Base-by-base conservation (phyloP, 2,888 invertebrate species). In the Ophonus ardosiacus region DNA sequence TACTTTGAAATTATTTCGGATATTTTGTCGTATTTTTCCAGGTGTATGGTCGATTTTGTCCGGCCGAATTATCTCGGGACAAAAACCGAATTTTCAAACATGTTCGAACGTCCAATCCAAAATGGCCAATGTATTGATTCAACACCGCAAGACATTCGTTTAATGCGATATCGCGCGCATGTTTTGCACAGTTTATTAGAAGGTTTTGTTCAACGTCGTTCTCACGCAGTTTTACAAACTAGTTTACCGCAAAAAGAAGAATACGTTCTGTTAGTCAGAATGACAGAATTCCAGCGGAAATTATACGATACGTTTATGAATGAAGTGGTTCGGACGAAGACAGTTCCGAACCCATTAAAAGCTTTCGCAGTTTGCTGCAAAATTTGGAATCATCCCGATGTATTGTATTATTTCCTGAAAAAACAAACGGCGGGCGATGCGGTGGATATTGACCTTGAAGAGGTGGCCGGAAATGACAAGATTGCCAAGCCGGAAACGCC, bases 31-130 rank as follows among this genome's bases (percentile, higher is more conserved):
- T 7, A n/a, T 61, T 63, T 63, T 63, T 24, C 15, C 7, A 98
- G 98, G 98, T 99, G 99, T 90, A 99, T 99, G 99, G 98, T 99
- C 0, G 99, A 99, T 90, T 99, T 99, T 91, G 99, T 99, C 0
- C 94, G 99, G 21, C 99, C 99, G 0, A 98, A 98, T 92, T 99
- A 98, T 91, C 93, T 99, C 57, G 99, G 99, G 85, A 97, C 97
- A 21, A 98, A 98, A 91, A 97, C 98, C 0, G 98, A 99, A 91
- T 99, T 99, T 91, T 96, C 97, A 89, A 98, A 99, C 90, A 99
- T 99, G 98, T 99, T 99, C 90, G 99, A 99, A 90, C 93, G 98
- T 13, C 99, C 99, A 0, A 99, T 99, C 88, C 98, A 97, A 91
- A 99, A 99, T 90, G 99, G 99, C 0, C 99, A 99, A 91, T 99